Conservation (phyloP, 1,140 invertebrate genomes). For the Apis mellifera region DNA sequence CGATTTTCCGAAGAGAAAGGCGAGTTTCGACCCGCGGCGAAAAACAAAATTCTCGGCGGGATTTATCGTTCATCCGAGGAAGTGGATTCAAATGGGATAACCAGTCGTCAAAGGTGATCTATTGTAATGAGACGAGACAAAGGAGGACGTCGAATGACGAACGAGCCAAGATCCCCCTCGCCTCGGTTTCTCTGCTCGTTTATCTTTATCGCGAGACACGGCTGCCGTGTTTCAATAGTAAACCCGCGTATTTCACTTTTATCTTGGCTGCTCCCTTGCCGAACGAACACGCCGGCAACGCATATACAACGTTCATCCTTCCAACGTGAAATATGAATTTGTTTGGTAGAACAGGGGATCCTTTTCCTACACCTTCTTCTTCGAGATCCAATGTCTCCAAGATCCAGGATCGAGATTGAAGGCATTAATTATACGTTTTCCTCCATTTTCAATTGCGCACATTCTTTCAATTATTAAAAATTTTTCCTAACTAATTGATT, state of each 20-base stretch:
- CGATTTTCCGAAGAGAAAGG: neutral
- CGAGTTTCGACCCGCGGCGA: neutral
- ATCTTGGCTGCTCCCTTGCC: slow-evolving; percentile 62
- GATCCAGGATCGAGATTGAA: slow-evolving; percentile 2
- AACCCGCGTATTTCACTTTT: slow-evolving; percentile 73
- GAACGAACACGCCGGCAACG: slow-evolving; percentile 29
- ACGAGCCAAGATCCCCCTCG: slow-evolving; percentile 53
- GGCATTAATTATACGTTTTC: slow-evolving; percentile 33
- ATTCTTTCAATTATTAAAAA: too few species aligned
- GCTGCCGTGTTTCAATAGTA: slow-evolving; percentile 56
- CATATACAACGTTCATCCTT: slow-evolving; percentile 47
- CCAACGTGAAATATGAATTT: slow-evolving; percentile 74
- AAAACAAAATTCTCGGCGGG: slow-evolving; percentile 2
- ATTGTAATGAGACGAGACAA: slow-evolving; percentile 62
- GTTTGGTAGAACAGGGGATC: slow-evolving; percentile 61
- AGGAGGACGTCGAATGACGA: slow-evolving; percentile 64
- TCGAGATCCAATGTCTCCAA: slow-evolving; percentile 12
- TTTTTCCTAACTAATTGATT: too few species aligned
- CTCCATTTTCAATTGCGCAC: too few species aligned
- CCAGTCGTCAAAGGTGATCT: slow-evolving; percentile 63
- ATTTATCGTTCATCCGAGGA: slow-evolving; percentile 42
- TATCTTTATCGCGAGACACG: slow-evolving; percentile 63
- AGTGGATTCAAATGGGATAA: slow-evolving; percentile 62
- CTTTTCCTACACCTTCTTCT: slow-evolving; percentile 25
- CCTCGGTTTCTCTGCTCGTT: slow-evolving; percentile 62